phyloP scores from a whole-genome alignment of 2,797 vertebrate genomes.

The Alectoris magna region DNA sequence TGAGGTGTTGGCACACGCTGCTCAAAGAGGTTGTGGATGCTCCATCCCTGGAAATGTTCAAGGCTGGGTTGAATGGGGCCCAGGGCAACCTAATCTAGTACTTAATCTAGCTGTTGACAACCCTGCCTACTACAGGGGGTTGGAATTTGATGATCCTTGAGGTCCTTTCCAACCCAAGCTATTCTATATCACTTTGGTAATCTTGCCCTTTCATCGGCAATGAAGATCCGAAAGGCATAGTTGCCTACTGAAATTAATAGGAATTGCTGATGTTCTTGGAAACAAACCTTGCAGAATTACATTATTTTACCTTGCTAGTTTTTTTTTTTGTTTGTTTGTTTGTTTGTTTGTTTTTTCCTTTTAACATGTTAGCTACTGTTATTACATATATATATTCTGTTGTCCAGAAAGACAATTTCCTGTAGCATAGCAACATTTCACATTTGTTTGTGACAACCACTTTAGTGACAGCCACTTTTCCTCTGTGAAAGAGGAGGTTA shows the following conservation, averaged over 20 bases:
- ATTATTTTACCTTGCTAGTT: background rate
- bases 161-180: too few relatives aligned
- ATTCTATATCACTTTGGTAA: background rate
- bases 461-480: background rate
- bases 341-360: background rate
- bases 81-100: too few relatives aligned
- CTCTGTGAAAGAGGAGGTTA: background rate
- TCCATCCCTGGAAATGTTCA: too few relatives aligned
- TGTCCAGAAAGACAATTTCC: background rate
- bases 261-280: constrained; percentile 5
- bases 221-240: background rate
- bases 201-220: background rate
- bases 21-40: too few relatives aligned
- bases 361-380: background rate
- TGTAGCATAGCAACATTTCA: background rate
- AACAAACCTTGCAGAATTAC: background rate
- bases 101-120: too few relatives aligned
- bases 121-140: too few relatives aligned
- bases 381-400: background rate
- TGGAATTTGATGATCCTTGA: too few relatives aligned
- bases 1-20: too few relatives aligned
- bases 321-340: background rate
- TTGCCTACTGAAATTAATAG: background rate
- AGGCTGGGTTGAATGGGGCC: too few relatives aligned
- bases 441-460: background rate